Evolutionary conservation across 2,888 invertebrate species (phyloP), one percentile per base, ranked within the genome.

Genomic region (Dyspetes luteomarginatus): DNA sequence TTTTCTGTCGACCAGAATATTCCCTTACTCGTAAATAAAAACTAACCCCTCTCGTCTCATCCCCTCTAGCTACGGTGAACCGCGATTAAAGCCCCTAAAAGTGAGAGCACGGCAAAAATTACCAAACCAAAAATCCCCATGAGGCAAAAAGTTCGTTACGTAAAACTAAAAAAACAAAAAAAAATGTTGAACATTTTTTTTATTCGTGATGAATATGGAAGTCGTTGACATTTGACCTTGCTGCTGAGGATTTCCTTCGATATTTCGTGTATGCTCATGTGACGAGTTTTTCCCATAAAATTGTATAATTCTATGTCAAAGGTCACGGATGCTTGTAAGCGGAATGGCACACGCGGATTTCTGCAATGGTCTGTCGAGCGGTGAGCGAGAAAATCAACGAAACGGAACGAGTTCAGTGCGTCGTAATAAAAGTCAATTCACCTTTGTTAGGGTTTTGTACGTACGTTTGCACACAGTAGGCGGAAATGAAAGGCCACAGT

Each of bases 321-420:
- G 72, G 58, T 78, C 71, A 78, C 52, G 78, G 30, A 65, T 72
- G 71, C 58, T 30, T 72, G 77, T 28, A 64, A 64, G 69, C 28
- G 69, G n/a, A n/a, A n/a, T n/a, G n/a, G n/a, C 30, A 55, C 15
- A 5, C 30, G 24, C n/a, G 45, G 24, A 30, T 60, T 48, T 58
- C 22, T 48, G 50, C 36, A 36, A 22, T 36, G 17, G 30, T 30
- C 43, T 41, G 30, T 4, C 36, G 36, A 2, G 36, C 1, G 36
- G 36, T 12, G 12, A 36, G 55, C 30, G 43, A 77, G 17, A 26
- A 64, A 67, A 71, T 15, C 28, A 62, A 69, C 55, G 69, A 64
- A 69, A 77, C 28, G 69, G 77, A 72, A 78, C 50, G 65, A 28
- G 9, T 58, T 45, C 56, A 22, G 24, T 45, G 45, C 48, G 45